These are phyloP conservation scores for Laspeyria flexula DNA, from an alignment of 2,888 invertebrate genomes.

Conservation along the genomic window DNA sequence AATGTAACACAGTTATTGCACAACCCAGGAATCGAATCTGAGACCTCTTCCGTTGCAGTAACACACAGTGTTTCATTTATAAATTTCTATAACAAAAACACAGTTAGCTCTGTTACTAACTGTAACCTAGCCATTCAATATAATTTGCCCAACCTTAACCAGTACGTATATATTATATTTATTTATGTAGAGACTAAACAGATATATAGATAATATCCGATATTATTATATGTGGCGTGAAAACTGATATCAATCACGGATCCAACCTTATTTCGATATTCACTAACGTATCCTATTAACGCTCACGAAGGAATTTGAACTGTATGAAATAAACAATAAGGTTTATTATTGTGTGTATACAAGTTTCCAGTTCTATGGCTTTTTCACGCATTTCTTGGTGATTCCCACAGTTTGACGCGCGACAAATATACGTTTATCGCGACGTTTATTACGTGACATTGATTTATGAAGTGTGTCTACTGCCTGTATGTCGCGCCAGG, in stretches of 20 bases:
- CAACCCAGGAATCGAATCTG: no score
- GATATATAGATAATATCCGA: conserved; percentile 14
- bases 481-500: conserved; percentile 14
- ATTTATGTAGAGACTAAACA: neutral
- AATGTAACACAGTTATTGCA: no score
- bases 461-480: conserved; percentile 57
- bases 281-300: conserved; percentile 28
- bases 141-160: no score
- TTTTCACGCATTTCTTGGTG: conserved; percentile 43
- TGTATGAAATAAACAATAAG: neutral
- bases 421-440: conserved; percentile 65
- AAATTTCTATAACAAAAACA: no score
- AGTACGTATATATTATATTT: neutral
- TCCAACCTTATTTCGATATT: conserved; percentile 43
- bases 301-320: conserved; percentile 5
- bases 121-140: no score
- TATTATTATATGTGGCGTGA: conserved; percentile 29
- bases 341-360: conserved; percentile 23
- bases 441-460: conserved; percentile 64
- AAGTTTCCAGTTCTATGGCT: conserved; percentile 19
- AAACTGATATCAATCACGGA: conserved; percentile 53
- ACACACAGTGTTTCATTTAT: no score
- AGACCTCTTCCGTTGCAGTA: no score
- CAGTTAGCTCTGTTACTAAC: no score
- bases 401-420: conserved; percentile 53